Percentiles rank a stretch among this genome's conserved stretches.
Conservation (phyloP, 92 coral and sea anemone species). For the Zoanthus gigantus region DNA sequence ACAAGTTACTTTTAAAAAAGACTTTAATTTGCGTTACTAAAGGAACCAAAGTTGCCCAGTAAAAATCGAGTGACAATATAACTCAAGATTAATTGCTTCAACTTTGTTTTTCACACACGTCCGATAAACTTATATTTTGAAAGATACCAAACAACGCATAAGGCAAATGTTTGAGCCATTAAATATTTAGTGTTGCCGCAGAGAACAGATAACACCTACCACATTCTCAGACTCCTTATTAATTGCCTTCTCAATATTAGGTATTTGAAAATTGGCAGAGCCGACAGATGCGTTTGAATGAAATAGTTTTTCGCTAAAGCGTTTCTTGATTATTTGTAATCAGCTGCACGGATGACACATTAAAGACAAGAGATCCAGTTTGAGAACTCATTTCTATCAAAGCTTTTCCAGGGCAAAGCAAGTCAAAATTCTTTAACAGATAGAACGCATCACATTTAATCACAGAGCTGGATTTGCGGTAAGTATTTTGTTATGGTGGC, state of each 20-base stretch:
- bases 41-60: neutral
- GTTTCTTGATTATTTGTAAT: neutral
- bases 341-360: neutral
- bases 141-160: neutral
- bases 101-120: neutral
- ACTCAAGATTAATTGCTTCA: slow-evolving; percentile 6
- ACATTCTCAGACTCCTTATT: slow-evolving; percentile 17
- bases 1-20: neutral
- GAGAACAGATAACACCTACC: neutral
- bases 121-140: neutral
- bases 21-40: neutral
- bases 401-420: neutral
- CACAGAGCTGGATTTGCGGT: neutral
- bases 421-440: neutral
- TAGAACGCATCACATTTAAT: neutral
- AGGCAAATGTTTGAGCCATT: slow-evolving; percentile 15
- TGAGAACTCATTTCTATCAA: neutral
- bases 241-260: slow-evolving; percentile 15
- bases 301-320: neutral
- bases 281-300: slow-evolving; percentile 10
- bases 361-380: neutral
- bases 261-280: neutral
- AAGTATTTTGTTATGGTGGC: neutral
- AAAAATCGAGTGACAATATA: slow-evolving; percentile 2
- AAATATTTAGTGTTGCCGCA: slow-evolving; percentile 21